Evolutionary conservation across 2,888 invertebrate species (phyloP).

Genomic region (Standfussiana lucernea): DNA sequence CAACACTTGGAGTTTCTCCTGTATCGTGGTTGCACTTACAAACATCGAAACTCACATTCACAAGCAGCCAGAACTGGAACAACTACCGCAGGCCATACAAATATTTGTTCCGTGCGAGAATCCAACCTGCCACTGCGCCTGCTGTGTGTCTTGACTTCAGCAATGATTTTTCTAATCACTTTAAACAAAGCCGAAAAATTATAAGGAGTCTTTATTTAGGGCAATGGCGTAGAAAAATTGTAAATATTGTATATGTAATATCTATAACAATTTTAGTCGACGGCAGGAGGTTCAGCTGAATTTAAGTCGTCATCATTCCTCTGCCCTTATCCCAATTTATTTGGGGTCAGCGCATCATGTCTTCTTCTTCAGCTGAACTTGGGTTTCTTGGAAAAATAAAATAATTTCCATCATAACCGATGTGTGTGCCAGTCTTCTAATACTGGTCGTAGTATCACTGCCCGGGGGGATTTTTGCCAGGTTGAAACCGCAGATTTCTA

Average conservation of each 20-base stretch:
- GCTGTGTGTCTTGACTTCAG: background rate
- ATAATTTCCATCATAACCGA: background rate
- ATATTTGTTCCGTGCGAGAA: too few relatives aligned
- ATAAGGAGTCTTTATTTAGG: background rate
- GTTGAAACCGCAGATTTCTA: conserved; percentile 12
- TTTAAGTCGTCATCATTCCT: too few relatives aligned
- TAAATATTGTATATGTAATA: background rate
- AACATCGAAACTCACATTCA: too few relatives aligned
- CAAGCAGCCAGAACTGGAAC: background rate
- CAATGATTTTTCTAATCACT: background rate
- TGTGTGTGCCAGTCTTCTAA: background rate
- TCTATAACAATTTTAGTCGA: background rate
- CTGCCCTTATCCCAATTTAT: too few relatives aligned
- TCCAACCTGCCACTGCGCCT: background rate
- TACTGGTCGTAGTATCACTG: background rate
- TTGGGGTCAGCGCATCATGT: too few relatives aligned
- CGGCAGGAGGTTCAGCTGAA: background rate
- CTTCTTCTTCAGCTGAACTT: background rate
- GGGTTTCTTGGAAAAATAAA: background rate
- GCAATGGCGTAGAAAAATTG: too few relatives aligned
- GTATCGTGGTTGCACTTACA: background rate
- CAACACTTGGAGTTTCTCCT: too few relatives aligned
- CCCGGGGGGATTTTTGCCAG: background rate
- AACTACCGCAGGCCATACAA: background rate
- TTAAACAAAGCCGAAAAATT: background rate